Evolutionary conservation across 2,113 vertebrate genomes (phyloP), one percentile per base, ranked within the genome.

Genomic region (Talpa occidentalis): DNA sequence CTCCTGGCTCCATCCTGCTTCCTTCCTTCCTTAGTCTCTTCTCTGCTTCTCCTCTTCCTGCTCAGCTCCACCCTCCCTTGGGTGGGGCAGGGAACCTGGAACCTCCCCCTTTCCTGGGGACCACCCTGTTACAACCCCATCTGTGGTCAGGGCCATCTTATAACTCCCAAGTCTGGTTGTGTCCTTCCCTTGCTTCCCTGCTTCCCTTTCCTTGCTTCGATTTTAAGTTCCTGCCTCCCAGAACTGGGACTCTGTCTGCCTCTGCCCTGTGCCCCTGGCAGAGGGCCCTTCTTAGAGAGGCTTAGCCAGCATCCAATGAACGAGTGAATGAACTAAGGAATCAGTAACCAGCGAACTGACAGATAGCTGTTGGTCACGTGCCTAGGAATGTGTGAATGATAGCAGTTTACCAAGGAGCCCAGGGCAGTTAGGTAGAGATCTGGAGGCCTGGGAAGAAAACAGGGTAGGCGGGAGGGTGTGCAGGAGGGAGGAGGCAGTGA

Each of bases 391-490:
- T 30, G 66, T 32, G 76, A 89, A 56, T 79, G 35, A 60, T 9
- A 62, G 90, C 56, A 32, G 19, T 86, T 91, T 47, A 52, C 82
- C 80, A 62, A 66, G 66, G 87, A 82, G 82, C 73, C 82, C 44
- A 91, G 69, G 77, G 77, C 78, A 90, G 88, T 73, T 94, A 88
- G 88, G 90, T 67, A n/a, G 72, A 77, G 72, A 87, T 76, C 60
- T 90, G 52, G 70, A 96, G 49, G 77, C 14, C 49, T 67, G 64
- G 59, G 47, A 30, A 72, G 59, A n/a, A 7, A 47, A 24, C 77
- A 44, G 86, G 85, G 0, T 0, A 74, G 47, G 54, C 84, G 60
- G 88, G 91, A 82, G 77, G 52, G 21, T 4, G 17, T 11, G 62
- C 21, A 1, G 17, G 42, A 74, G 56, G 72, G 42, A 96, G 49